phyloP scores from a whole-genome alignment of 2,797 vertebrate species.

The Mionectes olivaceus region DNA sequence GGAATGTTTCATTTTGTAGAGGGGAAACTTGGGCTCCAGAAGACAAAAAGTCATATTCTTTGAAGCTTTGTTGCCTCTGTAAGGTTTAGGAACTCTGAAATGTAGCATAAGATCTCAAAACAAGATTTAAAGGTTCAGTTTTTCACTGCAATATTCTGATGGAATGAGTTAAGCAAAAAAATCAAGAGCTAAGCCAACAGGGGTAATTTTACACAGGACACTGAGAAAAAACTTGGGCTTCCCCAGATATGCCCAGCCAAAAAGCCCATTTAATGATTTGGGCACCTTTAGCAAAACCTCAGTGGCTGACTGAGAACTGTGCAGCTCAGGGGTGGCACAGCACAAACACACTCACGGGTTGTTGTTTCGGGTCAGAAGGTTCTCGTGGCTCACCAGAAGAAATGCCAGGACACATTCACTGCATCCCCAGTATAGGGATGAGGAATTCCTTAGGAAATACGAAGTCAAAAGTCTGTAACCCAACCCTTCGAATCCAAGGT shows the following conservation, averaged over 20 bases:
- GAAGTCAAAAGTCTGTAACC: not conserved
- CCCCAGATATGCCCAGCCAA: not conserved
- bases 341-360: not conserved
- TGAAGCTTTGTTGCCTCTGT: not conserved
- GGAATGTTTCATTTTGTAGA: not conserved
- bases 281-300: not conserved
- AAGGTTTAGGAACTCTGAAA: not conserved
- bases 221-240: not conserved
- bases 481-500: not conserved
- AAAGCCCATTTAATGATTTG: not conserved
- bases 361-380: not conserved
- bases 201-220: not conserved
- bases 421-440: accelerated
- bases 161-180: not conserved
- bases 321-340: not conserved
- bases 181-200: not conserved
- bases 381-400: not conserved
- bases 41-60: conserved; percentile 3
- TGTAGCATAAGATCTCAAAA: not conserved
- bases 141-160: not conserved
- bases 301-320: not conserved
- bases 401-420: not conserved
- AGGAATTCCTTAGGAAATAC: not conserved
- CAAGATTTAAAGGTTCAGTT: not conserved
- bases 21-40: not conserved